Percentiles rank a stretch among this genome's conserved stretches.
Conservation (phyloP, 2,888 invertebrate genomes). For the Hyposoter didymator region DNA sequence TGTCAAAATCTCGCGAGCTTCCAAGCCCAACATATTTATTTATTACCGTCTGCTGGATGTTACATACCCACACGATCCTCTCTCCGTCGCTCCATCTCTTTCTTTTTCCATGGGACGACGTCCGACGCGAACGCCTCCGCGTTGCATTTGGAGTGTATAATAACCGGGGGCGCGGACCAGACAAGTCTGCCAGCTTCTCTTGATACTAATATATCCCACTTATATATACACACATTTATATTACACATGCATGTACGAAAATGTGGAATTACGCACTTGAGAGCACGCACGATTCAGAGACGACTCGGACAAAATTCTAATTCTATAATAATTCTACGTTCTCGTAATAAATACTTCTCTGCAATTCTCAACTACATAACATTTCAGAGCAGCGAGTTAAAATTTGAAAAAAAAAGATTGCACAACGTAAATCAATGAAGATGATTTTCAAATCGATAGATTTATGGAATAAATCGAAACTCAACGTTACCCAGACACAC, state of each 20-base stretch:
- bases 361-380: constrained; percentile 20
- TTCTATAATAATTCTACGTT: constrained; percentile 67
- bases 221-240: constrained; percentile 22
- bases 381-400: neutral
- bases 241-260: constrained; percentile 10
- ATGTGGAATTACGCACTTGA: constrained; percentile 11
- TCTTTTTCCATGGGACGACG: constrained; percentile 63
- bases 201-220: constrained; percentile 71
- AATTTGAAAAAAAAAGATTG: neutral
- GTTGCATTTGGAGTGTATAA: constrained; percentile 68
- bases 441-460: no score
- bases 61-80: constrained; percentile 32
- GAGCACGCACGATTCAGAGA: constrained; percentile 31
- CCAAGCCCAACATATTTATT: constrained; percentile 63
- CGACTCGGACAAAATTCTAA: constrained; percentile 52
- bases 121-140: constrained; percentile 64
- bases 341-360: constrained; percentile 57
- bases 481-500: no score
- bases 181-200: constrained; percentile 68
- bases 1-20: constrained; percentile 62
- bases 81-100: constrained; percentile 43
- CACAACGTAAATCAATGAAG: neutral
- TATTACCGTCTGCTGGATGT: constrained; percentile 63
- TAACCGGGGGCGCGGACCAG: constrained; percentile 67
- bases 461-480: no score